These are phyloP conservation scores for Microchirus variegatus DNA, from an alignment of 2,797 vertebrate species.

Conservation along the genomic window DNA sequence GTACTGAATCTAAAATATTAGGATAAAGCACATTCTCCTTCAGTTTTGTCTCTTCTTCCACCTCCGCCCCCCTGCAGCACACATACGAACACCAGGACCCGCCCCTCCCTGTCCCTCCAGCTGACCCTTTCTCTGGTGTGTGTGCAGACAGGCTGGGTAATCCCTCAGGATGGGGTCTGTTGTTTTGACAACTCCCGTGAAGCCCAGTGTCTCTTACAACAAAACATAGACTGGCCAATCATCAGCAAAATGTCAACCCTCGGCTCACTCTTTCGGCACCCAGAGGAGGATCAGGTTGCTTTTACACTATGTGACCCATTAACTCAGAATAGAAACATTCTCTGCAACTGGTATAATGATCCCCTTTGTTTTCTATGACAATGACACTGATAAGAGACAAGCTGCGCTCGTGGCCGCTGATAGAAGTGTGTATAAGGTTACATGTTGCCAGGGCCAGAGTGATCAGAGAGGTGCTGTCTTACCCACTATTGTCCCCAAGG, in stretches of 20 bases:
- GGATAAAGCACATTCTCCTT: conserved; percentile 3
- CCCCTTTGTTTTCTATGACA: conserved; percentile 80
- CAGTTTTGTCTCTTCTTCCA: conserved; percentile 12
- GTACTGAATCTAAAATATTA: conserved; percentile 6
- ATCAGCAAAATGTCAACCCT: conserved; percentile 71
- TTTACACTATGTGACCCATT: conserved; percentile 74
- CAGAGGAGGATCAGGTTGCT: conserved; percentile 77
- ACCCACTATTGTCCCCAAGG: conserved; percentile 44
- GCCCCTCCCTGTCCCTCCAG: conserved; percentile 27
- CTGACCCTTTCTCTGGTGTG: conserved; percentile 51
- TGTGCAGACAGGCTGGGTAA: conserved; percentile 61
- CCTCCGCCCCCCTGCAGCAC: conserved; percentile 14
- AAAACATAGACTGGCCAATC: conserved; percentile 76
- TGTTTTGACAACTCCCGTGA: conserved; percentile 83
- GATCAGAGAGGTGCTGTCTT: conserved; percentile 48
- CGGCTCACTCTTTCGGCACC: conserved; percentile 61
- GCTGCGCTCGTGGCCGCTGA: conserved; percentile 56
- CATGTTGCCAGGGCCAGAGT: conserved; percentile 40
- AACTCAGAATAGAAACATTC: conserved; percentile 82
- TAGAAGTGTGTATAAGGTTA: conserved; percentile 71
- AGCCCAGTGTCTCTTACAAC: conserved; percentile 81
- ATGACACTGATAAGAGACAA: conserved; percentile 74
- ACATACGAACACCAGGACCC: conserved; percentile 8
- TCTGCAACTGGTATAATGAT: conserved; percentile 72
- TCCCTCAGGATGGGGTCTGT: conserved; percentile 71